Evolutionary conservation across 2,888 invertebrate species (phyloP).

Genomic region (Serrognathus titanus): DNA sequence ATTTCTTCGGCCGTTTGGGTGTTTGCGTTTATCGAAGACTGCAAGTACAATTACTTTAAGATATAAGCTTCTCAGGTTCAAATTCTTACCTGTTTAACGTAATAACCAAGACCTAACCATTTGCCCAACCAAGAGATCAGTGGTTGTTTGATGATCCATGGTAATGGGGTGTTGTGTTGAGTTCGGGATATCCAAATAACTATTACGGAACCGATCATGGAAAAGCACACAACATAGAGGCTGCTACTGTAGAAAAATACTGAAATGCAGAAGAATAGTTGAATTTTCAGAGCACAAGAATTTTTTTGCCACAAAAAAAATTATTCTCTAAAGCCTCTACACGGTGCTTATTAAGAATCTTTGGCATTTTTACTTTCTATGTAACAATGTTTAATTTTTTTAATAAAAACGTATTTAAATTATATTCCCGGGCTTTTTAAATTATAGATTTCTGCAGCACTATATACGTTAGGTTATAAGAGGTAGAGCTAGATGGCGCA

Average conservation of each 20-base stretch:
- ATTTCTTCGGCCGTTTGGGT: constrained; percentile 46
- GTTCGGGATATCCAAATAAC: constrained; percentile 55
- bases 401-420: too few relatives aligned
- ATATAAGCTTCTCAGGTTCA: neutral
- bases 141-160: constrained; percentile 52
- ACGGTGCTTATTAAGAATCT: too few relatives aligned
- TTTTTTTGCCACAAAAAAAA: too few relatives aligned
- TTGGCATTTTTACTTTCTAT: too few relatives aligned
- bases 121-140: constrained; percentile 49
- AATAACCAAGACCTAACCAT: constrained; percentile 46
- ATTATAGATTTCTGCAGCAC: too few relatives aligned
- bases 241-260: constrained; percentile 58
- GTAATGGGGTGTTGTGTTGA: constrained; percentile 49
- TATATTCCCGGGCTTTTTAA: too few relatives aligned
- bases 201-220: constrained; percentile 53
- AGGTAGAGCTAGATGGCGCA: too few relatives aligned
- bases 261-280: constrained; percentile 38
- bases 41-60: neutral
- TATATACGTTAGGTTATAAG: too few relatives aligned
- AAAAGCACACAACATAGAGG: constrained; percentile 53
- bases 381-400: too few relatives aligned
- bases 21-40: constrained; percentile 8
- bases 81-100: constrained; percentile 45
- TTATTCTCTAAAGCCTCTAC: too few relatives aligned
- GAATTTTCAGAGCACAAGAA: too few relatives aligned